Evolutionary conservation across 2,113 vertebrate species (phyloP).

Genomic region (Megaptera novaeangliae): DNA sequence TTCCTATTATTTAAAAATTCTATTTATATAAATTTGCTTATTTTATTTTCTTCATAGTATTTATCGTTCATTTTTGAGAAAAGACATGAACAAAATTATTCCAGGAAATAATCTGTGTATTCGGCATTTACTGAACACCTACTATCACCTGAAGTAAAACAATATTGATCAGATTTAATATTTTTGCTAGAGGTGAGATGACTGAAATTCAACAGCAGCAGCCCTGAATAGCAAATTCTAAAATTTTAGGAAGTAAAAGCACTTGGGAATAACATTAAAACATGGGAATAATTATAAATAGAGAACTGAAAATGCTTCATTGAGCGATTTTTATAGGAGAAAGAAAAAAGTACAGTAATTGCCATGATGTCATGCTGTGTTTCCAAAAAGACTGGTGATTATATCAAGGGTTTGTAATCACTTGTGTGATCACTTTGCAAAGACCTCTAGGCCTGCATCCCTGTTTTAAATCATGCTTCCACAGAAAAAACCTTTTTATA

Average conservation of each 20-base stretch:
- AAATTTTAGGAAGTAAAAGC: neutral
- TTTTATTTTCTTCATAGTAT: neutral
- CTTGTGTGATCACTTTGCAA: neutral
- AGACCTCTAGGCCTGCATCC: neutral
- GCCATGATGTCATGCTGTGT: neutral
- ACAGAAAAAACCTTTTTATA: neutral
- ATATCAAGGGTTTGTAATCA: neutral
- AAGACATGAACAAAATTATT: neutral
- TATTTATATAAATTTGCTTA: neutral
- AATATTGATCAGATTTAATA: neutral
- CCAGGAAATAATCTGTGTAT: neutral
- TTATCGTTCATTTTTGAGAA: neutral
- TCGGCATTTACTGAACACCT: neutral
- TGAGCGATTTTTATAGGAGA: constrained; percentile 3
- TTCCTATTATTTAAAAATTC: neutral
- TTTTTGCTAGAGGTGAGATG: neutral
- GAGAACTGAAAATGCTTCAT: neutral
- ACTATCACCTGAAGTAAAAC: neutral
- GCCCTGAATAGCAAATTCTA: neutral
- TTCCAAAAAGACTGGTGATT: neutral
- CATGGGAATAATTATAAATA: neutral
- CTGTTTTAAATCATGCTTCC: neutral
- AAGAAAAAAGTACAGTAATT: neutral
- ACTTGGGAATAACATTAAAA: neutral
- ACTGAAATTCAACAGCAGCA: neutral